phyloP scores from a whole-genome alignment of 2,113 vertebrate genomes.

The Blennius ocellaris region DNA sequence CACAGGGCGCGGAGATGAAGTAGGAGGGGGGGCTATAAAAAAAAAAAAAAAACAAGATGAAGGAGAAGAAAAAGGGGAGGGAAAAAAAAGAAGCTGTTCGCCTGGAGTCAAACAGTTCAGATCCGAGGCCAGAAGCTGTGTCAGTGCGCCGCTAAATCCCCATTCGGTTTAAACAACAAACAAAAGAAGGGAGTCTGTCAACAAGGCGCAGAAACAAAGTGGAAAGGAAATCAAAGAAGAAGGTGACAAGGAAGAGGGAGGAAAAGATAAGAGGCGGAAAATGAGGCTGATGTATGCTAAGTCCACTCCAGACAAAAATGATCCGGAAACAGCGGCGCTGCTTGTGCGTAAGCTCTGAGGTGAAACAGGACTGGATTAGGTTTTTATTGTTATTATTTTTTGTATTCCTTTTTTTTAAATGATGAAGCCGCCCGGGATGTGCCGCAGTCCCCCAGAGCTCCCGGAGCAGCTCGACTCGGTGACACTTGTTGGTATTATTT shows the following conservation, averaged over 20 bases:
- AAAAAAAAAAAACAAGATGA: too few relatives aligned
- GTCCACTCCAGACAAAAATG: conserved; percentile 69
- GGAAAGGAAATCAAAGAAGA: conserved; percentile 55
- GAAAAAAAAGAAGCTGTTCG: conserved; percentile 41
- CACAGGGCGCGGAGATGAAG: conserved; percentile 18
- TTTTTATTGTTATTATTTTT: not conserved
- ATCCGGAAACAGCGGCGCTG: conserved; percentile 42
- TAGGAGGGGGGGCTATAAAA: too few relatives aligned
- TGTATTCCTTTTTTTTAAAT: conserved; percentile 44
- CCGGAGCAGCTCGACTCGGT: conserved; percentile 23
- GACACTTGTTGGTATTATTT: conserved; percentile 70
- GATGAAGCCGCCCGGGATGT: conserved; percentile 53
- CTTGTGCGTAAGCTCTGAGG: conserved; percentile 57
- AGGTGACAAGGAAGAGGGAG: conserved; percentile 51
- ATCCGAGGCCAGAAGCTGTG: conserved; percentile 66
- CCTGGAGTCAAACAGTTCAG: conserved; percentile 69
- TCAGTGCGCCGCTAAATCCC: conserved; percentile 67
- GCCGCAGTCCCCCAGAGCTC: conserved; percentile 50
- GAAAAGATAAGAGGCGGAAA: conserved; percentile 60
- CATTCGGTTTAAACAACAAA: conserved; percentile 66
- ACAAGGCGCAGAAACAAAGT: conserved; percentile 61
- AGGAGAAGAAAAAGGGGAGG: not conserved
- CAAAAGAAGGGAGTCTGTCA: conserved; percentile 67
- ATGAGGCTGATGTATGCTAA: conserved; percentile 74
- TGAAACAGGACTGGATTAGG: conserved; percentile 66